phyloP scores from a whole-genome alignment of 2,797 vertebrate species.

The Florisuga fusca region DNA sequence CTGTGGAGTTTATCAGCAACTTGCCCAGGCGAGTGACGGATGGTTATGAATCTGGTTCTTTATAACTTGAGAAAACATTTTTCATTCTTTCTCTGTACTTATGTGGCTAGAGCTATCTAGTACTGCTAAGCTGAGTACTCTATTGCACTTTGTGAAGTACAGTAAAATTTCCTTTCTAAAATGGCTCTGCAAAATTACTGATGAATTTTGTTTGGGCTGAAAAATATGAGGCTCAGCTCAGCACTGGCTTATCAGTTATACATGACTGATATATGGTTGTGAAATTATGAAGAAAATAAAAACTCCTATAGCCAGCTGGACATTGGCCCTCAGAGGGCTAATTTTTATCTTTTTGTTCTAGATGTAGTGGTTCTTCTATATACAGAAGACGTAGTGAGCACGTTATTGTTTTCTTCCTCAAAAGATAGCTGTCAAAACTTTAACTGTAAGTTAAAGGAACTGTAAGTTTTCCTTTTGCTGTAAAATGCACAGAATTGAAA shows the following conservation, averaged over 20 bases:
- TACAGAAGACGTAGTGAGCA: background rate
- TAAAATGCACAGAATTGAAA: background rate
- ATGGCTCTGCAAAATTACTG: slow-evolving; percentile 55
- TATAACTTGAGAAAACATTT: slow-evolving; percentile 80
- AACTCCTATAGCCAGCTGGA: slow-evolving; percentile 29
- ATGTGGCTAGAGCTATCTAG: slow-evolving; percentile 64
- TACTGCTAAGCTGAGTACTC: slow-evolving; percentile 59
- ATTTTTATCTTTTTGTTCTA: background rate
- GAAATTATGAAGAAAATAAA: slow-evolving; percentile 52
- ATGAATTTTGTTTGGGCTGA: slow-evolving; percentile 43
- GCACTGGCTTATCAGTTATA: slow-evolving; percentile 1
- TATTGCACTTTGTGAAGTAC: slow-evolving; percentile 45
- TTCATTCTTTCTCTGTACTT: slow-evolving; percentile 74
- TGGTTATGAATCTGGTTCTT: slow-evolving; percentile 82
- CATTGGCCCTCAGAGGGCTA: background rate
- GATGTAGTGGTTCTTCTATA: background rate
- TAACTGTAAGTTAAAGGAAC: too few relatives aligned
- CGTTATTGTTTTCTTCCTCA: background rate
- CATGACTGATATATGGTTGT: slow-evolving; percentile 25
- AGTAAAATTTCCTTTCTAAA: slow-evolving; percentile 61
- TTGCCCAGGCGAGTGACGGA: slow-evolving; percentile 82
- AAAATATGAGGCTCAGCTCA: slow-evolving; percentile 33
- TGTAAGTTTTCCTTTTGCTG: background rate
- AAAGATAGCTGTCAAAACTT: slow-evolving; percentile 9
- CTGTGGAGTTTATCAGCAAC: slow-evolving; percentile 82